Conservation (phyloP, 2,888 invertebrate genomes). For the Thereva nobilitata region DNA sequence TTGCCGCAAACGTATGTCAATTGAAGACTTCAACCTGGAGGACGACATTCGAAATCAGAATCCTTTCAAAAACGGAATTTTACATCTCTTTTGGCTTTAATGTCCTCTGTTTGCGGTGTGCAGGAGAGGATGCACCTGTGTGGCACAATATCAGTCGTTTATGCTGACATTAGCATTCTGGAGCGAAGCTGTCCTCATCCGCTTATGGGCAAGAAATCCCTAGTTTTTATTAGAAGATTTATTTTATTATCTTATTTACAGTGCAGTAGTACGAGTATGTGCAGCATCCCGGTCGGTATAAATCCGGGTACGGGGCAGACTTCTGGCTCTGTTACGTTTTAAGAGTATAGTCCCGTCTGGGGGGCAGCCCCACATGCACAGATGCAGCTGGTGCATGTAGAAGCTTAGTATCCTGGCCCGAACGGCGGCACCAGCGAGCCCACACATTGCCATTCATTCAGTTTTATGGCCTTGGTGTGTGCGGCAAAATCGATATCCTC, state of each 20-base stretch:
- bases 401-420: constrained; percentile 15
- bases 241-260: constrained; percentile 41
- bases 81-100: too few relatives aligned
- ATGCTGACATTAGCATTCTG: constrained; percentile 32
- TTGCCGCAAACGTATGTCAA: too few relatives aligned
- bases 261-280: constrained; percentile 15
- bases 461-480: constrained; percentile 34
- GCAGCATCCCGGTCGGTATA: constrained; percentile 29
- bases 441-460: constrained; percentile 37
- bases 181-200: constrained; percentile 1
- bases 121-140: too few relatives aligned
- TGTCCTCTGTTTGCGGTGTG: too few relatives aligned
- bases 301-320: constrained; percentile 34
- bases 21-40: too few relatives aligned
- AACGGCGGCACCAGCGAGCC: constrained; percentile 16
- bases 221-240: constrained; percentile 38
- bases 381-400: constrained; percentile 17
- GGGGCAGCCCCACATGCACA: constrained; percentile 17
- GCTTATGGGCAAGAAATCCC: neutral
- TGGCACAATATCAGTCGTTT: too few relatives aligned
- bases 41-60: too few relatives aligned
- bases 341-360: neutral
- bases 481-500: constrained; percentile 38
- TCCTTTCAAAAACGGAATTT: too few relatives aligned
- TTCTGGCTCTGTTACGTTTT: constrained; percentile 5